A percentile compares a stretch with the other conserved stretches of the same genome.
Conservation (phyloP, 2,888 invertebrate species). For the Pyrochroa serraticornis region DNA sequence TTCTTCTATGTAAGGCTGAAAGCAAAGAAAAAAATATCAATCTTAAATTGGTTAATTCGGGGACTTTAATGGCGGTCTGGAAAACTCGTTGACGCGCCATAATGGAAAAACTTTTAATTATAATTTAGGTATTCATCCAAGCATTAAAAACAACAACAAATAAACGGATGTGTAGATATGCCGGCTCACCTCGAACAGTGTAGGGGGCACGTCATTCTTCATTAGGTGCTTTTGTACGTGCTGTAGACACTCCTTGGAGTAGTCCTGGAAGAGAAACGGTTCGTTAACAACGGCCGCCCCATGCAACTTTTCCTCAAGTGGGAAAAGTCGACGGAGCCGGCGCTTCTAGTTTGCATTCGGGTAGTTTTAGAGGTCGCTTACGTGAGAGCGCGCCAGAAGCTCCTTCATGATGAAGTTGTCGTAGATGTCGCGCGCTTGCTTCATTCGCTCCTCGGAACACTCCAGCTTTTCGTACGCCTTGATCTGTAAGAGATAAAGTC, state of each 20-base stretch:
- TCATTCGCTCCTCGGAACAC: slow-evolving; percentile 93
- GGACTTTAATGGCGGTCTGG: slow-evolving; percentile 1
- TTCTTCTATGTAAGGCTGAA: slow-evolving; percentile 99
- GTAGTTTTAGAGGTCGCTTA: slow-evolving; percentile 64
- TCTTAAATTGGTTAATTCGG: slow-evolving; percentile 9
- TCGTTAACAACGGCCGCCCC: neutral
- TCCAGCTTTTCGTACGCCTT: slow-evolving; percentile 98
- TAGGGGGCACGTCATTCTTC: slow-evolving; percentile 95
- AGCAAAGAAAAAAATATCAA: slow-evolving; percentile 50
- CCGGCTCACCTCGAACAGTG: slow-evolving; percentile 90
- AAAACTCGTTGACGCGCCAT: slow-evolving; percentile 7
- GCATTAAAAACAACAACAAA: no score
- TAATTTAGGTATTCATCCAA: slow-evolving; percentile 1
- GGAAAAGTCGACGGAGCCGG: no score
- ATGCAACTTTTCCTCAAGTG: neutral
- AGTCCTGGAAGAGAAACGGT: slow-evolving; percentile 75
- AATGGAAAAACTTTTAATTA: slow-evolving; percentile 27
- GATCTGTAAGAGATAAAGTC: slow-evolving; percentile 70
- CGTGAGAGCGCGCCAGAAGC: slow-evolving; percentile 96
- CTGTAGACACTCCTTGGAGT: slow-evolving; percentile 95
- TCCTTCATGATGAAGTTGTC: slow-evolving; percentile 99
- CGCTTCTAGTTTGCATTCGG: neutral
- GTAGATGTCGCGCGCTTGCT: slow-evolving; percentile 95
- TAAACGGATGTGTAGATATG: neutral
- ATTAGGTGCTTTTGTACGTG: slow-evolving; percentile 98